Base-by-base conservation (phyloP, 1,140 invertebrate species). In the Panulirus ornatus region DNA sequence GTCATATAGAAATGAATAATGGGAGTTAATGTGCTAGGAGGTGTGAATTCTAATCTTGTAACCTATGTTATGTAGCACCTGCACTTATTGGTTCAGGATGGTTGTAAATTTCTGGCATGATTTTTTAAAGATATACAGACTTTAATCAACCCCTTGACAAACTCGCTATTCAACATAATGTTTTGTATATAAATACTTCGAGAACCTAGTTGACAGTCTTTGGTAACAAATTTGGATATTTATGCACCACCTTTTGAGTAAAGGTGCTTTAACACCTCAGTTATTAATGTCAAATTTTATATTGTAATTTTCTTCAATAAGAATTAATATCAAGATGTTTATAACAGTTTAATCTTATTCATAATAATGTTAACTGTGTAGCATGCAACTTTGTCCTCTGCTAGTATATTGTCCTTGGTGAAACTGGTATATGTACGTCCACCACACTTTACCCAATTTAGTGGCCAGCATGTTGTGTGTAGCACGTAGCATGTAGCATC, bases 401-500 rank as follows among this genome's bases (percentile, higher is more conserved):
- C 58, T 22, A 66, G 27, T 66, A 5, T 66, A 66, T 27, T 66
- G 58, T 58, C 54, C 54, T 22, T 58, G 58, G n/a, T 27, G 58
- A 30, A 30, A 30, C 6, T 58, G 54, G 58, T 58, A 47, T 81
- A 47, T 58, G 14, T 58, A 36, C 58, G 78, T 81, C 47, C 51
- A 81, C 51, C 42, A 81, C 14, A 44, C 44, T 22, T 9, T 27
- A 58, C 0, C 47, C 27, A 34, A 47, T 38, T 81, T 30, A 36
- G 47, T 36, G 27, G 78, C 47, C 40, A 66, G 86, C 76, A 88
- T 88, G 86, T 81, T 87, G 51, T 70, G 78, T 88, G 86, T 73
- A 82, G 86, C 86, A 88, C 58, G 86, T 88, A 73, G 86, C 76
- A 88, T 88, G 86, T 88, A 83, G 85, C 85, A 87, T 87, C 73